A percentile compares a stretch with the other conserved stretches of the same genome.
Conservation (phyloP, 1,140 invertebrate species). For the Drosophila micromelanica region DNA sequence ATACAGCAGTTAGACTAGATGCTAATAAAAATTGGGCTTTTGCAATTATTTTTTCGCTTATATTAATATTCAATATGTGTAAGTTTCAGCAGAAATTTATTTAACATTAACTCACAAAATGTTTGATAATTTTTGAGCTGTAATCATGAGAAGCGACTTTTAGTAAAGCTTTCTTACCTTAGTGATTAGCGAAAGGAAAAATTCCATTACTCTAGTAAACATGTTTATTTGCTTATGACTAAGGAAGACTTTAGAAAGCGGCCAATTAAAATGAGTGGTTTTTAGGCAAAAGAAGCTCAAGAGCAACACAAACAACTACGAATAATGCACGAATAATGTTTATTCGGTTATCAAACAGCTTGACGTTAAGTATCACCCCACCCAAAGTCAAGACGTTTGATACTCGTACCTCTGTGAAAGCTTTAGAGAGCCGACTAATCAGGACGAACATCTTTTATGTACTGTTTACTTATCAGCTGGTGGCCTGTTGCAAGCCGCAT, state of each 20-base stretch:
- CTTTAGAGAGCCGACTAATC: conserved; percentile 22
- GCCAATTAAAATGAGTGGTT: conserved; percentile 11
- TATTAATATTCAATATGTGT: too few relatives aligned
- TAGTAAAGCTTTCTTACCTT: not conserved
- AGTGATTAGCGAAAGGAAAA: conserved; percentile 20
- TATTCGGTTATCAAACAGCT: conserved; percentile 25
- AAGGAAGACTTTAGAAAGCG: conserved; percentile 32
- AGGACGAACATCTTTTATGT: conserved; percentile 20
- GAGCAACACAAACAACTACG: conserved; percentile 22
- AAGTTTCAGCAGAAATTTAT: too few relatives aligned
- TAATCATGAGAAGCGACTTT: too few relatives aligned
- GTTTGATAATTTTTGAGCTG: too few relatives aligned
- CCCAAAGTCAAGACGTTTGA: not conserved
- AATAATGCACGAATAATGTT: conserved; percentile 16
- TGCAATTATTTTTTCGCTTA: too few relatives aligned
- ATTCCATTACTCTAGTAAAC: conserved; percentile 47
- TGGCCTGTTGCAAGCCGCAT: conserved; percentile 12
- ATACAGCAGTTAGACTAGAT: too few relatives aligned
- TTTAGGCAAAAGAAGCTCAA: conserved; percentile 7
- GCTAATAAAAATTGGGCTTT: too few relatives aligned
- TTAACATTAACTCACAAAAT: too few relatives aligned
- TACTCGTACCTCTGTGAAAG: conserved; percentile 4
- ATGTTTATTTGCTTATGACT: conserved; percentile 55
- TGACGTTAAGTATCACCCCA: conserved; percentile 22
- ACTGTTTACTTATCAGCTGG: not conserved